phyloP scores from a whole-genome alignment of 1,140 invertebrate genomes.

The Mactra quadrangularis region DNA sequence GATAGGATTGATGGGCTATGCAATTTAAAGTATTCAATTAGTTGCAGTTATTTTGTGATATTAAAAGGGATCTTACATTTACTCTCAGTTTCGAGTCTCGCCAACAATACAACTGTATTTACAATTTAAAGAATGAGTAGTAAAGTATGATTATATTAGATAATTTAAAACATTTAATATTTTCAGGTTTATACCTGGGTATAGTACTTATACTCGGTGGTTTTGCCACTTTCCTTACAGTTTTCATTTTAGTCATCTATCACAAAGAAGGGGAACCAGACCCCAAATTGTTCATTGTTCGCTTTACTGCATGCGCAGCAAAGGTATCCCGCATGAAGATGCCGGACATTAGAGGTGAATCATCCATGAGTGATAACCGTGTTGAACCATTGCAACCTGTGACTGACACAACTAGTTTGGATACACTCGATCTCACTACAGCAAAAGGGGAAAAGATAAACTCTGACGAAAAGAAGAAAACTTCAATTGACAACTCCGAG shows the following conservation, averaged over 20 bases:
- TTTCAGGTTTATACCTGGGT: constrained; percentile 32
- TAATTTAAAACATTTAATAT: too few relatives aligned
- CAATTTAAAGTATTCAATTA: too few relatives aligned
- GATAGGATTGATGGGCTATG: too few relatives aligned
- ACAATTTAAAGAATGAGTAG: too few relatives aligned
- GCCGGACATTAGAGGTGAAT: background rate
- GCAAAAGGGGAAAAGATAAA: background rate
- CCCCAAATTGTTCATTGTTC: background rate
- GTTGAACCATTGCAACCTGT: constrained; percentile 2
- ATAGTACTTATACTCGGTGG: constrained; percentile 9
- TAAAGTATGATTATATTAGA: too few relatives aligned
- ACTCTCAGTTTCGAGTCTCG: too few relatives aligned
- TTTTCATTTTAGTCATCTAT: constrained; percentile 12
- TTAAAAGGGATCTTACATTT: too few relatives aligned
- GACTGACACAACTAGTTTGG: background rate
- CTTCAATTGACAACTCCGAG: background rate
- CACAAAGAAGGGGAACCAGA: constrained; percentile 29
- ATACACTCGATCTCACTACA: background rate
- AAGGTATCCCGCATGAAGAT: background rate
- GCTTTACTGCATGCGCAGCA: background rate
- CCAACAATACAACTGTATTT: too few relatives aligned
- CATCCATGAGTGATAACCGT: background rate
- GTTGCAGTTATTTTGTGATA: too few relatives aligned
- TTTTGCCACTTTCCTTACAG: constrained; percentile 14
- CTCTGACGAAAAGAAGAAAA: background rate